Evolutionary conservation across 2,113 vertebrate species (phyloP).

Genomic region (Galemys pyrenaicus): DNA sequence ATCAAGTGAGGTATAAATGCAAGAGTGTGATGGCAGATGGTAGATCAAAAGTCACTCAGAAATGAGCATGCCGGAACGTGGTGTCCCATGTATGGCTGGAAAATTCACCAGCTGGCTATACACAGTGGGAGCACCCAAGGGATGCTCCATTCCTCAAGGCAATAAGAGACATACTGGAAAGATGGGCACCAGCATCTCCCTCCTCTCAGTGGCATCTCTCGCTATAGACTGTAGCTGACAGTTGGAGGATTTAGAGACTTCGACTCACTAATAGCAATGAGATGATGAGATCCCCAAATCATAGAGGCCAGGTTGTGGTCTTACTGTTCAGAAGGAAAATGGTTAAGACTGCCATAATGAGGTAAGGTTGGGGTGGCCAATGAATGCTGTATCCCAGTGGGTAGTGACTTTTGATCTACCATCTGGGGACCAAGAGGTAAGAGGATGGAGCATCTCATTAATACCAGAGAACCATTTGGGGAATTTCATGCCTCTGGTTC

Average conservation of each 20-base stretch:
- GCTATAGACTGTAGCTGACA: not conserved
- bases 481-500: not conserved
- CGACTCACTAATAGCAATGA: not conserved
- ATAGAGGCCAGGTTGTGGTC: not conserved
- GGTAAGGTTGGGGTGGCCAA: not conserved
- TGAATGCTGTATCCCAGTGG: not conserved
- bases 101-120: slow-evolving; percentile 47
- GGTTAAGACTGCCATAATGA: not conserved
- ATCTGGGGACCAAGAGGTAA: not conserved
- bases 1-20: not conserved
- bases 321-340: not conserved
- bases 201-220: not conserved
- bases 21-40: slow-evolving; percentile 40
- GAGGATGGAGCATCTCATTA: not conserved
- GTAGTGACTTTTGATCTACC: not conserved
- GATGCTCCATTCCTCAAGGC: slow-evolving; percentile 47
- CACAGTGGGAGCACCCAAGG: slow-evolving; percentile 16
- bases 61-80: slow-evolving; percentile 19
- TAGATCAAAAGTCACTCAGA: slow-evolving; percentile 17
- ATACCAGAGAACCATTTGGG: not conserved
- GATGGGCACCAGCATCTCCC: not conserved
- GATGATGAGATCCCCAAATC: not conserved
- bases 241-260: slow-evolving; percentile 30
- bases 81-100: not conserved
- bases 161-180: slow-evolving; percentile 29